A percentile compares a stretch with the other conserved stretches of the same genome.
Evolutionary conservation across 2,888 invertebrate genomes (phyloP).

Genomic region (Masnerella sp.): DNA sequence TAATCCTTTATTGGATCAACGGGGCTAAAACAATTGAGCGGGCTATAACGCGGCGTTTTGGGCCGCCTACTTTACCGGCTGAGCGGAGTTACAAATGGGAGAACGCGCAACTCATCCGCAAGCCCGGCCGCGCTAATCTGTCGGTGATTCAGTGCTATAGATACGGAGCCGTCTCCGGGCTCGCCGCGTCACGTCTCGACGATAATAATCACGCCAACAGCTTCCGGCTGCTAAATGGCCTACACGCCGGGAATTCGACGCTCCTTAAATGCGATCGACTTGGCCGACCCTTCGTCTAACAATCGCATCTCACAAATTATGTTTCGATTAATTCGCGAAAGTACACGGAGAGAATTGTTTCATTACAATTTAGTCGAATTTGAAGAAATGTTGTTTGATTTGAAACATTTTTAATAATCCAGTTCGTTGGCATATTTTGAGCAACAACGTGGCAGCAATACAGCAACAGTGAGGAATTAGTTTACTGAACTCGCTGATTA

Average conservation of each 20-base stretch:
- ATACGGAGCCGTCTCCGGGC: constrained; percentile 40
- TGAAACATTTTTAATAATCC: too few species aligned
- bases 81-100: constrained; percentile 76
- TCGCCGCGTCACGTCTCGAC: constrained; percentile 57
- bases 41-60: constrained; percentile 72
- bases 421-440: too few species aligned
- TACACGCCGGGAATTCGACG: constrained; percentile 59
- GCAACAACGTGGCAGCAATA: too few species aligned
- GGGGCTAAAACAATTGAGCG: constrained; percentile 77
- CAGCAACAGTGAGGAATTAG: too few species aligned
- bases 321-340: too few species aligned
- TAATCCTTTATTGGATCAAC: constrained; percentile 77
- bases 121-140: constrained; percentile 64
- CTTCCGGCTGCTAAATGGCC: constrained; percentile 46
- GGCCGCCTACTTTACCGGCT: constrained; percentile 73
- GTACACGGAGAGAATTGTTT: too few species aligned
- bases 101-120: constrained; percentile 75
- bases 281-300: constrained; percentile 16
- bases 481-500: too few species aligned
- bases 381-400: too few species aligned
- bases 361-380: too few species aligned
- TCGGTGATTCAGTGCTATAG: constrained; percentile 61
- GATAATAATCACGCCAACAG: constrained; percentile 59
- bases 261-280: constrained; percentile 42
- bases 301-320: too few species aligned